A percentile compares a stretch with the other conserved stretches of the same genome.
Conservation (phyloP, 2,113 vertebrate genomes). For the Opisthocomus hoazin region DNA sequence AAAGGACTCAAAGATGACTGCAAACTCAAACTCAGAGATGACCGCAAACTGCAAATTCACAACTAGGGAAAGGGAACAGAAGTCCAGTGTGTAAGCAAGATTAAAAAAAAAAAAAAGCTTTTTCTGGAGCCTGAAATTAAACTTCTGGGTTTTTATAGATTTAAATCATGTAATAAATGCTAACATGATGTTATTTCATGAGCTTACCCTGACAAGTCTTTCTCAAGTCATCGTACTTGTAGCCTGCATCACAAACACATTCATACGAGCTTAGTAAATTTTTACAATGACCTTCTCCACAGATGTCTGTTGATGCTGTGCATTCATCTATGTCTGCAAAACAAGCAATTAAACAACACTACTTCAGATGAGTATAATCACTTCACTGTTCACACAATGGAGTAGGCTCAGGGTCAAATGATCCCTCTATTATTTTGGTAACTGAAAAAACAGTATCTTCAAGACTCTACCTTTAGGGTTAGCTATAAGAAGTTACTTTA, state of each 20-base stretch:
- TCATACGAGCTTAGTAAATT: constrained; percentile 82
- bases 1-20: neutral
- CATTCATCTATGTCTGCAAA: constrained; percentile 90
- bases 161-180: neutral
- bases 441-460: neutral
- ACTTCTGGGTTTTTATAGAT: neutral
- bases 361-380: neutral
- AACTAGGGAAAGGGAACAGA: neutral
- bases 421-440: neutral
- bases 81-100: neutral
- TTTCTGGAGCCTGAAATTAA: neutral
- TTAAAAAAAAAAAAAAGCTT: neutral
- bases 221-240: constrained; percentile 75
- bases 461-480: neutral
- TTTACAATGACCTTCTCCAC: constrained; percentile 83
- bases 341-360: neutral
- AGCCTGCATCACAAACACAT: constrained; percentile 86
- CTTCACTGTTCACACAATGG: neutral
- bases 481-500: neutral
- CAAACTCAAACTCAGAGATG: neutral
- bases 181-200: neutral
- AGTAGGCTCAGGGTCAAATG: neutral
- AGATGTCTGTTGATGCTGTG: constrained; percentile 64
- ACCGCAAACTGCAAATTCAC: neutral
- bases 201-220: constrained; percentile 84